phyloP scores from a whole-genome alignment of 2,797 vertebrate species.

The Syngnathus rostellatus region DNA sequence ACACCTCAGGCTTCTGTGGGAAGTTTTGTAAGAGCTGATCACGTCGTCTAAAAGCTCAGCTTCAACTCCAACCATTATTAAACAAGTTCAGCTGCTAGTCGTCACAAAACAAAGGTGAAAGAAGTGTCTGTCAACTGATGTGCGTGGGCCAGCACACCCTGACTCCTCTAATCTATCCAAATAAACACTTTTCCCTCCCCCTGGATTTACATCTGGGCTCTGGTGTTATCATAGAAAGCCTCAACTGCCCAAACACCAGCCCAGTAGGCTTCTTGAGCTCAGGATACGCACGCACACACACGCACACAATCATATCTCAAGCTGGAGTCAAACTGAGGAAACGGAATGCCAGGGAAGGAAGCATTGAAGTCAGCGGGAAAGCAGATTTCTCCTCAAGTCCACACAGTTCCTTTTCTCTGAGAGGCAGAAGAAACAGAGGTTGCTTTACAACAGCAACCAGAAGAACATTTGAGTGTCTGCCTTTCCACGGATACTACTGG shows the following conservation, averaged over 20 bases:
- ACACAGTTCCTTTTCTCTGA: conserved; percentile 16
- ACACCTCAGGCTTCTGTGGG: conserved; percentile 2
- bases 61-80: not conserved
- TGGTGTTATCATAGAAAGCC: conserved; percentile 49
- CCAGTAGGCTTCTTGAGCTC: conserved; percentile 33
- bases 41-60: not conserved
- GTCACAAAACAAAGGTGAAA: conserved; percentile 27
- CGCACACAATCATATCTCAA: conserved; percentile 45
- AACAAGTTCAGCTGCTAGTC: not conserved
- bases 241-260: conserved; percentile 36
- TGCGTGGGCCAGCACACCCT: conserved; percentile 37
- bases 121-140: conserved; percentile 35
- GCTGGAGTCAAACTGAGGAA: conserved; percentile 60
- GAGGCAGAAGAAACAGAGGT: not conserved
- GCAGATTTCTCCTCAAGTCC: conserved; percentile 35
- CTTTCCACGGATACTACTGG: not conserved
- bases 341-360: conserved; percentile 66
- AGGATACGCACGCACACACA: conserved; percentile 41
- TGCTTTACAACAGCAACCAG: not conserved
- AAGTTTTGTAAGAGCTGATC: not conserved
- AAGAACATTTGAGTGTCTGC: not conserved
- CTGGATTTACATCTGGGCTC: conserved; percentile 29
- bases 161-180: conserved; percentile 57
- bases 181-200: conserved; percentile 55
- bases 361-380: conserved; percentile 50